Percentiles rank a stretch among this genome's conserved stretches.
Conservation (phyloP, 2,113 vertebrate genomes). For the Zosterops lateralis region DNA sequence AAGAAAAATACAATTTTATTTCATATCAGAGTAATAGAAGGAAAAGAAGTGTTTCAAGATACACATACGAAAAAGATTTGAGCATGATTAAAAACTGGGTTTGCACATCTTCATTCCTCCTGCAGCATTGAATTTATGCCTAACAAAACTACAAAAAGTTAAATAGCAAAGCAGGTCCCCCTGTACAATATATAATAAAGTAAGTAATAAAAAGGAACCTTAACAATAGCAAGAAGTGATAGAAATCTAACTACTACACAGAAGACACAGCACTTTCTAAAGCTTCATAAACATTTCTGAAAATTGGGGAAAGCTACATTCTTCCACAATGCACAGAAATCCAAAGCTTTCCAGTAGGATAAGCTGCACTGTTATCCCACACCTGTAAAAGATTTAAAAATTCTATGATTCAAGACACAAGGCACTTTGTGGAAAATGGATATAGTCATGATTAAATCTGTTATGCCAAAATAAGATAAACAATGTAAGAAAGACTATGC, state of each 20-base stretch:
- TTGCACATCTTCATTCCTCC: not conserved
- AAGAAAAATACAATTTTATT: not conserved
- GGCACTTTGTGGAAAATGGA: not conserved
- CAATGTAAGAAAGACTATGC: not conserved
- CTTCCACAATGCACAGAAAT: not conserved
- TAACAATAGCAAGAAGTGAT: not conserved
- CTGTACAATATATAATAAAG: not conserved
- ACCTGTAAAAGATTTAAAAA: not conserved
- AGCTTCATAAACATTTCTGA: not conserved
- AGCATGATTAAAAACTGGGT: not conserved
- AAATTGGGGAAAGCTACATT: not conserved
- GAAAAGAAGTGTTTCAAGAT: not conserved
- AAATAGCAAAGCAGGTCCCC: not conserved
- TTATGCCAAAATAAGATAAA: constrained; percentile 15
- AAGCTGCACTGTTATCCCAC: not conserved
- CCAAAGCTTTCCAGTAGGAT: not conserved
- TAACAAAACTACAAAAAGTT: not conserved
- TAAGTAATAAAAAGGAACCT: not conserved
- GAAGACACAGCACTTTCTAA: not conserved
- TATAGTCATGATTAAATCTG: not conserved
- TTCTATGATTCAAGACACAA: not conserved
- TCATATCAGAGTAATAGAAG: not conserved
- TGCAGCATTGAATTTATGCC: not conserved
- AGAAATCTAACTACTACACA: not conserved
- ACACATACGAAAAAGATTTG: not conserved